A percentile compares a stretch with the other conserved stretches of the same genome.
These are phyloP conservation scores for Oxygymnocypris stewartii DNA, from an alignment of 2,113 vertebrate genomes.

Conservation along the genomic window DNA sequence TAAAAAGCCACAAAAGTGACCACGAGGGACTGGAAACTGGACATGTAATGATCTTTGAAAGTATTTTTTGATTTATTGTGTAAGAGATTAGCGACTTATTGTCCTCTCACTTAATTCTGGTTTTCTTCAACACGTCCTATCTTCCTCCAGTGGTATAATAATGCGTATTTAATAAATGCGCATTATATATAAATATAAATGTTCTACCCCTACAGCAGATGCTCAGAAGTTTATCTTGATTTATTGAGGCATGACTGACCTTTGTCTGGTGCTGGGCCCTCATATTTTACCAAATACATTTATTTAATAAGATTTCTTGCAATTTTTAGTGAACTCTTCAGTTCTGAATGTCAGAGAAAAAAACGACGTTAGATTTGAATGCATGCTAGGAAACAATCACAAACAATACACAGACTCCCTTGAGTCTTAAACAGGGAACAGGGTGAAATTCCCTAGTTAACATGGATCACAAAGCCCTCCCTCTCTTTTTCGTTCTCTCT, in stretches of 20 bases:
- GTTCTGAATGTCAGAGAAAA: background rate
- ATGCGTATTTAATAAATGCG: background rate
- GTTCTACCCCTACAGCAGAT: background rate
- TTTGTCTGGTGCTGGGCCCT: background rate
- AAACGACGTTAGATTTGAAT: background rate
- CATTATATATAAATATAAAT: no score
- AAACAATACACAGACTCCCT: background rate
- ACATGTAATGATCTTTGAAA: background rate
- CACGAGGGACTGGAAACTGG: background rate
- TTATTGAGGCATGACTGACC: background rate
- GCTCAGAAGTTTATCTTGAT: background rate
- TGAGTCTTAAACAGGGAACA: background rate
- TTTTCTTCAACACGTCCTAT: background rate
- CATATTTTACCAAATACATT: background rate
- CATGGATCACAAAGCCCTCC: slow-evolving; percentile 7
- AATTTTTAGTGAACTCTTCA: background rate
- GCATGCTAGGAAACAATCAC: slow-evolving; percentile 23
- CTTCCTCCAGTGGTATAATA: background rate
- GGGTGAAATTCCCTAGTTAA: slow-evolving; percentile 28
- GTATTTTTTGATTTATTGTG: background rate
- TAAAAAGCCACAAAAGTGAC: background rate
- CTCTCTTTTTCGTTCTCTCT: slow-evolving; percentile 1
- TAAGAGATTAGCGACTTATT: background rate
- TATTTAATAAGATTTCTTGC: background rate
- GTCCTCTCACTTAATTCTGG: background rate